phyloP scores from a whole-genome alignment of 2,797 vertebrate genomes.

The Propithecus perrieri region DNA sequence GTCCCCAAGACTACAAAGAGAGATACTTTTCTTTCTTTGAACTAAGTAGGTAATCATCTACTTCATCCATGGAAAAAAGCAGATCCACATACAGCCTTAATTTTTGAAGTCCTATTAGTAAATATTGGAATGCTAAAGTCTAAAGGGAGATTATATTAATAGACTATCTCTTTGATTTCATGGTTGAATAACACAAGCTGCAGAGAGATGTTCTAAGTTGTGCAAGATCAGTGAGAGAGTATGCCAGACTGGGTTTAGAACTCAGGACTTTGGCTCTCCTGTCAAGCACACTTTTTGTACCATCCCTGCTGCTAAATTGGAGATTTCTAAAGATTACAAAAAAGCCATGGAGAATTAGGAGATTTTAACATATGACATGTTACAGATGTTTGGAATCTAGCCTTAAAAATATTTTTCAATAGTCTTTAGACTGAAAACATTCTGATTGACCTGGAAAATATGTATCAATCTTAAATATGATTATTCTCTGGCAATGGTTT shows the following conservation, averaged over 20 bases:
- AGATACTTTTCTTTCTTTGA: background rate
- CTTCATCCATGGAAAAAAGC: background rate
- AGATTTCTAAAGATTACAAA: slow-evolving; percentile 54
- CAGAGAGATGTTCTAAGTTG: background rate
- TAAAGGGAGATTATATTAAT: background rate
- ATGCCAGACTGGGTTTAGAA: background rate
- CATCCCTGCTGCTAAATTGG: background rate
- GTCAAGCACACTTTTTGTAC: background rate
- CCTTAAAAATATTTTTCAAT: slow-evolving; percentile 48
- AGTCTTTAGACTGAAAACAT: slow-evolving; percentile 34
- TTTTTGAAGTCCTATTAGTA: background rate
- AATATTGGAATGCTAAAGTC: background rate
- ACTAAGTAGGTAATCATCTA: background rate
- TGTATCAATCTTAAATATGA: slow-evolving; percentile 21
- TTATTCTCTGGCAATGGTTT: slow-evolving; percentile 19
- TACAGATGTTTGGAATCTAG: slow-evolving; percentile 59
- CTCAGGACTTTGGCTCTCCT: background rate
- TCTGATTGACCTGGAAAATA: slow-evolving; percentile 37
- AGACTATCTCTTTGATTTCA: slow-evolving; percentile 22
- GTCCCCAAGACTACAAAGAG: background rate
- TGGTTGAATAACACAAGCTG: background rate
- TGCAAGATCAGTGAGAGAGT: background rate
- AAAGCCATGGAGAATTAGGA: slow-evolving; percentile 40
- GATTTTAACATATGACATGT: slow-evolving; percentile 20
- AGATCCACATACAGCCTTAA: background rate